Conservation (phyloP, 2,888 invertebrate genomes). For the Drosophila sordidula region DNA sequence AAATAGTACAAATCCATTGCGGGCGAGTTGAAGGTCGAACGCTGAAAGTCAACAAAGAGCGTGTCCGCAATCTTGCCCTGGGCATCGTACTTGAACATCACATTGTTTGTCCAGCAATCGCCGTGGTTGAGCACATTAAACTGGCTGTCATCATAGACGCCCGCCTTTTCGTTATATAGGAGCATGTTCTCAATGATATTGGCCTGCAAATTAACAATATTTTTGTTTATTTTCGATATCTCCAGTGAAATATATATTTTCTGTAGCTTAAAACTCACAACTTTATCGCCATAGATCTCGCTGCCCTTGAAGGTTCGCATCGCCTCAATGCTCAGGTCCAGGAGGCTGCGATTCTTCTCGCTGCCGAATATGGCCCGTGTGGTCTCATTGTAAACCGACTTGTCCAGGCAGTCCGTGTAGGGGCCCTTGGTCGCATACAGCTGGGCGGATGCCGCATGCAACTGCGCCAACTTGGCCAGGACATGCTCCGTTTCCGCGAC, state of each 20-base stretch:
- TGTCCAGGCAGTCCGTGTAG: slow-evolving; percentile 37
- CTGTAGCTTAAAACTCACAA: slow-evolving; percentile 31
- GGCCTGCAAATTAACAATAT: slow-evolving; percentile 1
- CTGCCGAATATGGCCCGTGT: slow-evolving; percentile 1
- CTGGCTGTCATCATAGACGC: slow-evolving; percentile 47
- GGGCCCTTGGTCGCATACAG: slow-evolving; percentile 59
- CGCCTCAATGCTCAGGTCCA: neutral
- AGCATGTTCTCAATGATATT: slow-evolving; percentile 3
- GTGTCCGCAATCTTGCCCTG: slow-evolving; percentile 62
- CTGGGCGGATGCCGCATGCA: slow-evolving; percentile 82
- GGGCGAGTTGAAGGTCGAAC: slow-evolving; percentile 70
- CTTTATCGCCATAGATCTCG: slow-evolving; percentile 30
- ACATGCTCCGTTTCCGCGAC: slow-evolving; percentile 69
- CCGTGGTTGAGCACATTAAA: slow-evolving; percentile 80
- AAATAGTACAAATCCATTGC: slow-evolving; percentile 77
- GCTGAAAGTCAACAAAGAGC: slow-evolving; percentile 75
- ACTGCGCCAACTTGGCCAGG: slow-evolving; percentile 75
- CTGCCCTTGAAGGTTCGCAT: slow-evolving; percentile 21
- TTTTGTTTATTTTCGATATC: no score
- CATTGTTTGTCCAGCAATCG: slow-evolving; percentile 82
- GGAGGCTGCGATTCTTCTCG: neutral
- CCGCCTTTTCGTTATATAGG: neutral
- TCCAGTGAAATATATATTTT: neutral
- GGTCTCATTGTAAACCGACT: slow-evolving; percentile 26
- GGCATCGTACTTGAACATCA: slow-evolving; percentile 73